phyloP scores from a whole-genome alignment of 2,888 invertebrate species.

The Mesodorylaimus sp. region DNA sequence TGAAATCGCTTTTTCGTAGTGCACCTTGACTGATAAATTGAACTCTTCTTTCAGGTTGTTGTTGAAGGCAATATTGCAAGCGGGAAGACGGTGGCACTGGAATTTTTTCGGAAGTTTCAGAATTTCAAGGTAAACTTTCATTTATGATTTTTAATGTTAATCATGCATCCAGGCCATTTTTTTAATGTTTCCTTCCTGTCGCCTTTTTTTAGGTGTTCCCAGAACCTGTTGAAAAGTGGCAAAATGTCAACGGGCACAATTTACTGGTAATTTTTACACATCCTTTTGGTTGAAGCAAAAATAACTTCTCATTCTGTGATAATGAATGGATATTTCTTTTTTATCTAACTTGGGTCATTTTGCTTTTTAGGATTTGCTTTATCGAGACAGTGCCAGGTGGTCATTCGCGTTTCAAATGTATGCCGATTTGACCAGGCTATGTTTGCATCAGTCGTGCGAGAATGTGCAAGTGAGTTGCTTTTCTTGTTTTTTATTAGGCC shows the following conservation, averaged over 20 bases:
- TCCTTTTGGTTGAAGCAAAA: no score
- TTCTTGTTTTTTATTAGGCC: no score
- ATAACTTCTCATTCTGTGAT: no score
- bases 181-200: no score
- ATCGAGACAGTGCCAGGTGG: slow-evolving; percentile 61
- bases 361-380: slow-evolving; percentile 52
- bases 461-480: no score
- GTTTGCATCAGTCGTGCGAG: slow-evolving; percentile 47
- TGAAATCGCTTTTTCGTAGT: no score
- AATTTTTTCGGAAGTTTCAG: slow-evolving; percentile 49
- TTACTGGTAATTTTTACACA: slow-evolving; percentile 41
- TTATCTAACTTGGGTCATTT: no score
- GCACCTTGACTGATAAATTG: no score
- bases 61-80: slow-evolving; percentile 78
- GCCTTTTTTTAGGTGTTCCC: slow-evolving; percentile 14
- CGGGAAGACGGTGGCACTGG: slow-evolving; percentile 68
- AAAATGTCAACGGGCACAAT: slow-evolving; percentile 57
- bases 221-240: slow-evolving; percentile 70
- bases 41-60: slow-evolving; percentile 40
- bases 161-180: no score
- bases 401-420: slow-evolving; percentile 72
- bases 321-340: no score
- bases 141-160: no score
- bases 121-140: background rate
- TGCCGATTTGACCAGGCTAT: slow-evolving; percentile 69